A percentile compares a stretch with the other conserved stretches of the same genome.
phyloP scores from a whole-genome alignment of 2,797 vertebrate species.

The Lithobates pipiens region DNA sequence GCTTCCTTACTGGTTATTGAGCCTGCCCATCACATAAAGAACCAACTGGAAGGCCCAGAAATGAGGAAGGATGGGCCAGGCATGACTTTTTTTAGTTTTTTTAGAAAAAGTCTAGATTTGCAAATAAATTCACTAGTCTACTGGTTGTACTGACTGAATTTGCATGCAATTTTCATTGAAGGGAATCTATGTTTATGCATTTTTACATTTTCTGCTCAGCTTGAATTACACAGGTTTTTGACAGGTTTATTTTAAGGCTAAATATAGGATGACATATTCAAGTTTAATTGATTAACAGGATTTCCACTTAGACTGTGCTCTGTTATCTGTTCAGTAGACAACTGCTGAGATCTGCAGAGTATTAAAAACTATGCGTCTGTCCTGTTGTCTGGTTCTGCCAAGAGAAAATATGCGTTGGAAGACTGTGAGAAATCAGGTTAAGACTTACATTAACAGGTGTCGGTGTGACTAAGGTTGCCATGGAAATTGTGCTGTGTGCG shows the following conservation, averaged over 20 bases:
- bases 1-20: not conserved
- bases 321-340: constrained; percentile 20
- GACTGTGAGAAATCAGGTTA: constrained; percentile 51
- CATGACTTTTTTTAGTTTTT: not conserved
- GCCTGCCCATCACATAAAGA: not conserved
- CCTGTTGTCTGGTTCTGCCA: constrained; percentile 23
- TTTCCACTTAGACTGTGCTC: constrained; percentile 15
- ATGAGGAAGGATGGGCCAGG: not conserved
- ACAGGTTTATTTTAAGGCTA: not conserved
- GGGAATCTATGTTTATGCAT: not conserved
- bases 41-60: too few relatives aligned
- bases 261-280: constrained; percentile 26
- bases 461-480: constrained; percentile 48
- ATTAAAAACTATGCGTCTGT: constrained; percentile 18
- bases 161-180: not conserved
- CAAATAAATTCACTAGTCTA: too few relatives aligned
- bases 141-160: not conserved
- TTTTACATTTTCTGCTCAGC: not conserved
- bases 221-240: not conserved
- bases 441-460: constrained; percentile 39
- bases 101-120: not conserved
- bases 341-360: constrained; percentile 23
- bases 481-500: constrained; percentile 16
- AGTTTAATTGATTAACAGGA: constrained; percentile 42
- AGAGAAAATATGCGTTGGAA: constrained; percentile 13